Conservation (phyloP, 53 echinoderm and acorn worm species). For the Echinarachnius parma region DNA sequence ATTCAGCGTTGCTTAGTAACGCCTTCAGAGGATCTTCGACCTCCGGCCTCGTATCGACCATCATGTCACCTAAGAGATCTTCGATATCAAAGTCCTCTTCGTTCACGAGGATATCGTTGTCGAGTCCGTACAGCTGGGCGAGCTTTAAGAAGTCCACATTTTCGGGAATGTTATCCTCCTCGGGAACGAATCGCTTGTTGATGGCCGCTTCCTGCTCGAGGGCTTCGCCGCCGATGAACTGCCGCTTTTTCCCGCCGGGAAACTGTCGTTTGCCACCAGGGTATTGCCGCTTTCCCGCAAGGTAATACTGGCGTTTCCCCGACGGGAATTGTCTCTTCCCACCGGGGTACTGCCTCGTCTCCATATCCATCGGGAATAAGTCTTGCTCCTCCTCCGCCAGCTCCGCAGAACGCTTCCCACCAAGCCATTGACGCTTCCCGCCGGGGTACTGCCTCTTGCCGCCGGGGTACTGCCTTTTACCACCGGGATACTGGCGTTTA, state of each 20-base stretch:
- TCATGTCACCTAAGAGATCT: conserved; percentile 30
- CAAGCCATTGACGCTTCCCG: conserved; percentile 53
- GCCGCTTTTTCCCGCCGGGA: conserved; percentile 64
- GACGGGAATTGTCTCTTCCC: conserved; percentile 71
- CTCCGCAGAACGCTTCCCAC: conserved; percentile 47
- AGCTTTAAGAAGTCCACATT: conserved; percentile 10
- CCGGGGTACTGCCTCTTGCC: conserved; percentile 62
- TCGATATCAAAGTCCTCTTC: conserved; percentile 18
- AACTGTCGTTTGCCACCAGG: conserved; percentile 61
- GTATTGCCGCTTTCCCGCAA: conserved; percentile 56
- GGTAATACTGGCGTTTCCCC: conserved; percentile 50
- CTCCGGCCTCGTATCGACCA: conserved; percentile 42
- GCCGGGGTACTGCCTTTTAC: conserved; percentile 54
- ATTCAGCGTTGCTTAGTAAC: conserved; percentile 16
- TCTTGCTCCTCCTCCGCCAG: conserved; percentile 19
- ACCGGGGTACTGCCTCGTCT: conserved; percentile 58
- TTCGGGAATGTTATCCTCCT: conserved; percentile 12
- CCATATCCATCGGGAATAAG: conserved; percentile 34
- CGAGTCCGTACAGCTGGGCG: conserved; percentile 7
- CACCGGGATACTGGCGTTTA: conserved; percentile 33
- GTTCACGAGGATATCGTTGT: neutral
- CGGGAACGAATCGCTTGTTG: conserved; percentile 23
- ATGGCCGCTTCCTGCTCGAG: conserved; percentile 23
- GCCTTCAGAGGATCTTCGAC: conserved; percentile 2
- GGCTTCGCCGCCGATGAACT: conserved; percentile 47